Percentiles rank a stretch among this genome's conserved stretches.
phyloP scores from a whole-genome alignment of 2,113 vertebrate genomes.

The Mesoclemmys tuberculata region DNA sequence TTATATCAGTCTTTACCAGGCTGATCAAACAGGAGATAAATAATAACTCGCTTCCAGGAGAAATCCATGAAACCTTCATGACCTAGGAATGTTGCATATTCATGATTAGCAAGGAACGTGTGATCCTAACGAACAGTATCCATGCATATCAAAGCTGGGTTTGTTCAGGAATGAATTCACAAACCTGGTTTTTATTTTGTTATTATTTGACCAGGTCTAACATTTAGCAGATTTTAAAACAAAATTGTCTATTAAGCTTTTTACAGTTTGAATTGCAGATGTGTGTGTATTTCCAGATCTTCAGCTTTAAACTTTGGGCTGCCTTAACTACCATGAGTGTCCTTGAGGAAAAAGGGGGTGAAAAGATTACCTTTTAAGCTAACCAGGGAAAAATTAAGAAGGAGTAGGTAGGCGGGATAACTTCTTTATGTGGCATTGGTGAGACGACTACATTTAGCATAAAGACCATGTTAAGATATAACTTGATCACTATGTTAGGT shows the following conservation, averaged over 20 bases:
- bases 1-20: background rate
- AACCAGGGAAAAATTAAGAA: background rate
- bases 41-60: slow-evolving; percentile 21
- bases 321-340: background rate
- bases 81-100: slow-evolving; percentile 33
- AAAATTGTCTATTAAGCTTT: background rate
- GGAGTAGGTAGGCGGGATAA: background rate
- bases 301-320: background rate
- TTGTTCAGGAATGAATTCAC: slow-evolving; percentile 26
- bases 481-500: background rate
- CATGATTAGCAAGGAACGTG: slow-evolving; percentile 42
- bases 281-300: background rate
- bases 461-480: background rate
- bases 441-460: background rate
- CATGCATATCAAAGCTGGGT: slow-evolving; percentile 42
- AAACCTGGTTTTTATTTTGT: background rate
- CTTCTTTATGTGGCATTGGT: background rate
- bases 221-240: background rate
- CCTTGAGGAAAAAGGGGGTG: background rate
- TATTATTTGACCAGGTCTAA: slow-evolving; percentile 1
- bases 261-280: background rate
- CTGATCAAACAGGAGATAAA: background rate
- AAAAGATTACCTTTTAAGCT: background rate
- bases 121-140: slow-evolving; percentile 57
- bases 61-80: slow-evolving; percentile 56